phyloP scores from a whole-genome alignment of 2,888 invertebrate species.

The Electrophaes corylata region DNA sequence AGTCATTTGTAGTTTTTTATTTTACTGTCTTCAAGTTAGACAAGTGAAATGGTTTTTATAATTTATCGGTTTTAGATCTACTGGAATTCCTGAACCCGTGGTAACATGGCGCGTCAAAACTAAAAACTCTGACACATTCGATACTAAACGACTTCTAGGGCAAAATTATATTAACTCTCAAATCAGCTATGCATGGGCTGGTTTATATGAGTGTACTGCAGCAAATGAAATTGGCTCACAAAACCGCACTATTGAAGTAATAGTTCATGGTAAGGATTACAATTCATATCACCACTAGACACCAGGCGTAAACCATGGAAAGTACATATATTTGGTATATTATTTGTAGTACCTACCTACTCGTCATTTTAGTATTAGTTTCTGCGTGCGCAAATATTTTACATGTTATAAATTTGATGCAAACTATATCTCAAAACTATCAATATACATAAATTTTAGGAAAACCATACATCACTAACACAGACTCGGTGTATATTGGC shows the following conservation, averaged over 20 bases:
- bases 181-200: constrained; percentile 18
- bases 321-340: too few relatives aligned
- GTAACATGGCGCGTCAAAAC: constrained; percentile 37
- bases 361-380: too few relatives aligned
- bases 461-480: constrained; percentile 31
- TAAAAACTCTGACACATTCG: constrained; percentile 5
- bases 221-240: constrained; percentile 23
- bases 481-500: constrained; percentile 24
- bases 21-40: too few relatives aligned
- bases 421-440: too few relatives aligned
- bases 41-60: neutral
- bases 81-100: constrained; percentile 32
- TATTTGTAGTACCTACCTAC: too few relatives aligned
- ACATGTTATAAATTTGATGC: too few relatives aligned
- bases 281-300: too few relatives aligned
- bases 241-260: constrained; percentile 19
- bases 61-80: constrained; percentile 24
- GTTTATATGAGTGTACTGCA: constrained; percentile 35
- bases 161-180: constrained; percentile 7
- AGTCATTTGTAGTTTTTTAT: too few relatives aligned
- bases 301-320: too few relatives aligned
- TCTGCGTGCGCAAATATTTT: too few relatives aligned
- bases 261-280: constrained; percentile 34
- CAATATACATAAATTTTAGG: too few relatives aligned
- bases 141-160: neutral